Conservation (phyloP, 2,888 invertebrate genomes). For the Acanthosepion pharaonis region DNA sequence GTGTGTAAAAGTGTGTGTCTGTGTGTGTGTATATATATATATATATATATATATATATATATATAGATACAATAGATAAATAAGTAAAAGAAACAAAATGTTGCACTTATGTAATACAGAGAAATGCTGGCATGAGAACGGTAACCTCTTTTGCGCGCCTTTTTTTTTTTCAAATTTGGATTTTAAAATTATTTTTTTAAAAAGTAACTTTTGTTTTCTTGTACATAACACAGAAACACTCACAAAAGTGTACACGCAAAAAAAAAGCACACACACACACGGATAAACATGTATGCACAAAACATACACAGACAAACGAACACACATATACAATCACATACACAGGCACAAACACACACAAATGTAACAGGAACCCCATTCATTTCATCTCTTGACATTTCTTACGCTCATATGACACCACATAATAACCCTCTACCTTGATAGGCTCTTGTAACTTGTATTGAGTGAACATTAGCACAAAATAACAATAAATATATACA, state of each 20-base stretch:
- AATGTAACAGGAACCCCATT: too few species aligned
- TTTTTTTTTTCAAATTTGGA: not conserved
- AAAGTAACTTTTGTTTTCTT: not conserved
- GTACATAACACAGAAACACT: not conserved
- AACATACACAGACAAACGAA: not conserved
- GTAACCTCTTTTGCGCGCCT: not conserved
- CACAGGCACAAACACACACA: too few species aligned
- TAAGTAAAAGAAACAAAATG: not conserved
- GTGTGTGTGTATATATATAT: not conserved
- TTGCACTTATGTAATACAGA: not conserved
- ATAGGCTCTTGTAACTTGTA: too few species aligned
- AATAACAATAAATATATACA: too few species aligned
- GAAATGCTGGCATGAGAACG: not conserved
- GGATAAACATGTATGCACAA: not conserved
- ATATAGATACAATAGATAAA: not conserved
- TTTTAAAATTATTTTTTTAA: not conserved
- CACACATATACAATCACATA: not conserved
- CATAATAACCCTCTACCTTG: too few species aligned
- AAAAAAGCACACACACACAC: not conserved
- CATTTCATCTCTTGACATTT: too few species aligned
- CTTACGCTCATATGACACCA: too few species aligned
- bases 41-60: not conserved
- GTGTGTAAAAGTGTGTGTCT: too few species aligned
- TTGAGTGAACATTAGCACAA: too few species aligned
- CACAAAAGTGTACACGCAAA: not conserved